phyloP scores from a whole-genome alignment of 2,888 invertebrate species.

The Caradrina kadenii region DNA sequence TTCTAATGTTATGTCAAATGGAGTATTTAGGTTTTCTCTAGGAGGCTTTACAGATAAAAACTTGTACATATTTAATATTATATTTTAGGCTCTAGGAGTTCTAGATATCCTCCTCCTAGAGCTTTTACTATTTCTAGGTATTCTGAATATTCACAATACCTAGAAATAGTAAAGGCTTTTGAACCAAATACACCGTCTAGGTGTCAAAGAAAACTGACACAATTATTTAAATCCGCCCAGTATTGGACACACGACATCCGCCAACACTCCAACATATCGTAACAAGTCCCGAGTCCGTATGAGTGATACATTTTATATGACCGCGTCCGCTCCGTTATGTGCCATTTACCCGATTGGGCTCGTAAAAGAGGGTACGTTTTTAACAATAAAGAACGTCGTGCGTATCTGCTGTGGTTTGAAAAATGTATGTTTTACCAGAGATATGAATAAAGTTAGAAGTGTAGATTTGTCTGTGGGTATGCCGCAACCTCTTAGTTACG shows the following conservation, averaged over 20 bases:
- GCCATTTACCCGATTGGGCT: conserved; percentile 62
- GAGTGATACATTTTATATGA: conserved; percentile 63
- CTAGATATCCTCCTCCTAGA: too few relatives aligned
- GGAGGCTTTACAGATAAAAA: too few relatives aligned
- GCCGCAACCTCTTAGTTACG: background rate
- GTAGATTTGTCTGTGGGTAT: conserved; percentile 7
- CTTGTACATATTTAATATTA: too few relatives aligned
- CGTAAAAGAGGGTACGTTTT: conserved; percentile 66
- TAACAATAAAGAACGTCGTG: conserved; percentile 59
- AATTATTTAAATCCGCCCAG: conserved; percentile 1
- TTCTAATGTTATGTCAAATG: too few relatives aligned
- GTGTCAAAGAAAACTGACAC: too few relatives aligned
- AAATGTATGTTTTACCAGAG: conserved; percentile 43
- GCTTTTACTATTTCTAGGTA: too few relatives aligned
- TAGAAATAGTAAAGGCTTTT: too few relatives aligned
- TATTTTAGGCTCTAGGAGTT: too few relatives aligned
- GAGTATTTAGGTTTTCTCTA: too few relatives aligned
- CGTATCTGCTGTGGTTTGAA: conserved; percentile 42
- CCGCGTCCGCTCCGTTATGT: conserved; percentile 59
- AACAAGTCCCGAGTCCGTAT: conserved; percentile 31
- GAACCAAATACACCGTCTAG: too few relatives aligned
- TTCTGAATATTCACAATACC: too few relatives aligned
- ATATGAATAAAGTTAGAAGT: conserved; percentile 52
- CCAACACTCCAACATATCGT: conserved; percentile 24
- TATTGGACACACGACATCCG: conserved; percentile 22